phyloP scores from a whole-genome alignment of 1,140 invertebrate species.

The Eubasilissa regina region DNA sequence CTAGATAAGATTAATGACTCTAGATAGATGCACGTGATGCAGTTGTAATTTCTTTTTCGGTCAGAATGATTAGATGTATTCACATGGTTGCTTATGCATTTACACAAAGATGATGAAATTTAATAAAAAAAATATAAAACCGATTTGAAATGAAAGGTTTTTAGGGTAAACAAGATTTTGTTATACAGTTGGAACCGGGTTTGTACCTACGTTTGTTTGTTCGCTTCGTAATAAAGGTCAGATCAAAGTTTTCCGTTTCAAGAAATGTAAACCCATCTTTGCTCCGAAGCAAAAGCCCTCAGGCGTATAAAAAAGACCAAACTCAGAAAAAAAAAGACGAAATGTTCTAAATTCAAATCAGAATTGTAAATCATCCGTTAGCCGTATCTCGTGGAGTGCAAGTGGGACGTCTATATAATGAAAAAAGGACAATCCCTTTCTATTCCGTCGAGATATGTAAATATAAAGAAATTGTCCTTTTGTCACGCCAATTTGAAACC shows the following conservation, averaged over 20 bases:
- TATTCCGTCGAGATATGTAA: constrained; percentile 58
- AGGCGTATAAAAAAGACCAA: constrained; percentile 35
- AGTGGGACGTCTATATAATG: constrained; percentile 39
- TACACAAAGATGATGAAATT: too few relatives aligned
- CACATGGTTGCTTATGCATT: background rate
- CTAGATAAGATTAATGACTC: too few relatives aligned
- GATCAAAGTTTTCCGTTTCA: constrained; percentile 40
- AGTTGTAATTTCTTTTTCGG: too few relatives aligned
- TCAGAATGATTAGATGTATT: background rate
- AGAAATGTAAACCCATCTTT: constrained; percentile 23
- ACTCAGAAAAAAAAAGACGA: constrained; percentile 42
- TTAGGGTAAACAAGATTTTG: constrained; percentile 14
- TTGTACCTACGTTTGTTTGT: constrained; percentile 31
- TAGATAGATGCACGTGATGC: too few relatives aligned
- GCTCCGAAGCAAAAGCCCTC: constrained; percentile 40
- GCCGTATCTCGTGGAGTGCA: constrained; percentile 22
- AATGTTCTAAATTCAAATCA: constrained; percentile 59
- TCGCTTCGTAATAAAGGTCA: constrained; percentile 36
- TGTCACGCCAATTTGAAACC: constrained; percentile 48
- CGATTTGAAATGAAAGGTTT: constrained; percentile 26
- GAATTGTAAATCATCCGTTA: constrained; percentile 61
- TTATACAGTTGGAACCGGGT: constrained; percentile 1
- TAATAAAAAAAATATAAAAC: background rate
- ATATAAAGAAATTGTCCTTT: constrained; percentile 51
- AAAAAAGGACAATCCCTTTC: constrained; percentile 48